Conservation (phyloP, 2,888 invertebrate genomes). For the Tridacna crocea region DNA sequence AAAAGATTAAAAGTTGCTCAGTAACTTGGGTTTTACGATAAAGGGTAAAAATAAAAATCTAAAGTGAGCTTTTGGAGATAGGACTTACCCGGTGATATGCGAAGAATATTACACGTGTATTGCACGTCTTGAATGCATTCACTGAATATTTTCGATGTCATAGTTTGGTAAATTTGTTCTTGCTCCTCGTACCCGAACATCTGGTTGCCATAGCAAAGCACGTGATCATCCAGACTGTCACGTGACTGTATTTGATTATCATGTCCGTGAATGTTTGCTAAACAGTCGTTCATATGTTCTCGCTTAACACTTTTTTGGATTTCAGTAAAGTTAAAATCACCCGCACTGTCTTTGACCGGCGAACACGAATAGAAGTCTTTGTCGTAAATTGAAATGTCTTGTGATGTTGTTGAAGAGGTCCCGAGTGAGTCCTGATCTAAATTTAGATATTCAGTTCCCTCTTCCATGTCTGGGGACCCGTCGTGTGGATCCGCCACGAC, state of each 20-base stretch:
- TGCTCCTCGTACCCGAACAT: constrained; percentile 8
- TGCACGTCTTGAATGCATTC: constrained; percentile 42
- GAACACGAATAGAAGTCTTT: constrained; percentile 19
- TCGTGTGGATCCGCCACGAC: constrained; percentile 26
- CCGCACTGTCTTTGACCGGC: not conserved
- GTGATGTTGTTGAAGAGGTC: constrained; percentile 7
- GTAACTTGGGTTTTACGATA: too few relatives aligned
- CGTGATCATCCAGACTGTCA: constrained; percentile 5
- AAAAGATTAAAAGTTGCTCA: too few relatives aligned
- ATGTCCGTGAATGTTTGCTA: not conserved
- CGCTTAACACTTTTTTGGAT: constrained; percentile 19
- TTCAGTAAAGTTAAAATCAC: constrained; percentile 7
- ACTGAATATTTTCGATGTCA: constrained; percentile 30
- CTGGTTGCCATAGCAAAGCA: constrained; percentile 19
- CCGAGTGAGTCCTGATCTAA: constrained; percentile 25
- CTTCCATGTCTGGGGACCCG: constrained; percentile 11
- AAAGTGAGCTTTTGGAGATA: too few relatives aligned
- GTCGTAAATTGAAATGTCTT: constrained; percentile 12
- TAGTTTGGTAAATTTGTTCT: constrained; percentile 29
- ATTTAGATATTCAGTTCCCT: constrained; percentile 24
- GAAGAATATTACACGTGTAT: constrained; percentile 44
- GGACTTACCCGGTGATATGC: constrained; percentile 38
- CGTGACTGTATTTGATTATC: constrained; percentile 8
- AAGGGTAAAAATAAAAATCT: too few relatives aligned
- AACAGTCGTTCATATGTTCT: constrained; percentile 12